Percentiles rank a stretch among this genome's conserved stretches.
These are phyloP conservation scores for Osmoderma eremita DNA, from an alignment of 2,888 invertebrate genomes.

Conservation along the genomic window DNA sequence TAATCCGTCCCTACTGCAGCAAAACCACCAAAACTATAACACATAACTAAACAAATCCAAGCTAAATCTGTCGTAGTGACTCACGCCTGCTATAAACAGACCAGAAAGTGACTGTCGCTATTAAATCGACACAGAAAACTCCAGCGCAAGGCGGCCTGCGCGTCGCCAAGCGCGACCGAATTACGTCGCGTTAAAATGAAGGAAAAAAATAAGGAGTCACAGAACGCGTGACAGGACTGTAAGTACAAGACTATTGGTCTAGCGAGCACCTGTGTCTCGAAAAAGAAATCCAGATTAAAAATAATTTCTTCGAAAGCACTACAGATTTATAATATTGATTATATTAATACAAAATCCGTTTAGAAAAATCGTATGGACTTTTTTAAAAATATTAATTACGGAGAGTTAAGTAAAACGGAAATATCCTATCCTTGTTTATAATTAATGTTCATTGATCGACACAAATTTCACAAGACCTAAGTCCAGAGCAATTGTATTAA, in stretches of 20 bases:
- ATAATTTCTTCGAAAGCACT: conserved; percentile 15
- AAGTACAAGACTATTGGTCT: conserved; percentile 19
- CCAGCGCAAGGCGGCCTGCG: conserved; percentile 30
- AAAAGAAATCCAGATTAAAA: conserved; percentile 16
- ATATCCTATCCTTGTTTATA: no score
- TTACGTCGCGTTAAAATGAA: conserved; percentile 24
- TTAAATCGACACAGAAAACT: conserved; percentile 40
- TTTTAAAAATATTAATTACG: no score
- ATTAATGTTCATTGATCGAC: no score
- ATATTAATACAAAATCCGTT: not conserved
- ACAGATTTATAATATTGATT: no score
- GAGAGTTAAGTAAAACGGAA: no score
- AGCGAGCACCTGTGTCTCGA: conserved; percentile 28
- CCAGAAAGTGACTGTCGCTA: conserved; percentile 43
- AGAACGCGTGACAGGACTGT: conserved; percentile 29
- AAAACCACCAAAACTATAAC: conserved; percentile 52
- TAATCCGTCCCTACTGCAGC: conserved; percentile 44
- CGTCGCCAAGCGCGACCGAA: conserved; percentile 36
- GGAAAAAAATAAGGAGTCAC: conserved; percentile 24
- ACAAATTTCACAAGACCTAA: no score
- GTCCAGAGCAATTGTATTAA: no score
- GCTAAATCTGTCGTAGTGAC: conserved; percentile 57
- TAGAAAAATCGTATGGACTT: no score
- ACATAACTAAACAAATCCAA: conserved; percentile 57
- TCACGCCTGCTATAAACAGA: conserved; percentile 55